phyloP scores from a whole-genome alignment of 2,888 invertebrate genomes.

The Idaea straminata region DNA sequence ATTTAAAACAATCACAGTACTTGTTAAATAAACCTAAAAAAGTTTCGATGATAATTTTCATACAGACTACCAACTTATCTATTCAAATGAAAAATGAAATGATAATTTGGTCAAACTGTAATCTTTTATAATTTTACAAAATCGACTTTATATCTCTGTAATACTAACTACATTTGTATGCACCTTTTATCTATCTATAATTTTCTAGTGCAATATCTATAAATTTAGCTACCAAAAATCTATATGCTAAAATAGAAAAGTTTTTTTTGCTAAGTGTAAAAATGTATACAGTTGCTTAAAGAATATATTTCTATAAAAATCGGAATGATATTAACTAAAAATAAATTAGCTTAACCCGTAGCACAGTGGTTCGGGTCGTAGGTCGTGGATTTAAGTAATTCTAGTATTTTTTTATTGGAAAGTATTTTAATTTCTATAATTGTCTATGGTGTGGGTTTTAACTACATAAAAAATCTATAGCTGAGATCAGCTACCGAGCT shows the following conservation, averaged over 20 bases:
- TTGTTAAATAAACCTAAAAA: constrained; percentile 1
- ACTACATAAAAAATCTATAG: too few species aligned
- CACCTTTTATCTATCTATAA: too few species aligned
- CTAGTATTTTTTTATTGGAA: too few species aligned
- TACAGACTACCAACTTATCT: background rate
- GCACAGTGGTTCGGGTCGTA: too few species aligned
- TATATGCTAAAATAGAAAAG: background rate
- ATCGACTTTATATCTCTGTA: background rate
- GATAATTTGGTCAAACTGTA: background rate
- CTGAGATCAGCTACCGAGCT: too few species aligned
- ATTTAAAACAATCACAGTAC: constrained; percentile 16
- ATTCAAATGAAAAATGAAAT: background rate
- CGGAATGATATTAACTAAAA: background rate
- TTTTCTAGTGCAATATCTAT: background rate
- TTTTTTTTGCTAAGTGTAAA: background rate
- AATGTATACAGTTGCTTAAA: background rate
- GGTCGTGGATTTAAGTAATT: too few species aligned
- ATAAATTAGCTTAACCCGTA: too few species aligned
- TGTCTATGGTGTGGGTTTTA: too few species aligned
- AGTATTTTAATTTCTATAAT: too few species aligned
- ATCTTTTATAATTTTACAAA: background rate
- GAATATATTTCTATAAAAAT: background rate
- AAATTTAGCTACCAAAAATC: background rate
- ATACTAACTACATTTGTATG: constrained; percentile 4
- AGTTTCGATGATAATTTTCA: background rate